Conservation (phyloP, 2,797 vertebrate genomes). For the Paramormyrops hopkinsi region DNA sequence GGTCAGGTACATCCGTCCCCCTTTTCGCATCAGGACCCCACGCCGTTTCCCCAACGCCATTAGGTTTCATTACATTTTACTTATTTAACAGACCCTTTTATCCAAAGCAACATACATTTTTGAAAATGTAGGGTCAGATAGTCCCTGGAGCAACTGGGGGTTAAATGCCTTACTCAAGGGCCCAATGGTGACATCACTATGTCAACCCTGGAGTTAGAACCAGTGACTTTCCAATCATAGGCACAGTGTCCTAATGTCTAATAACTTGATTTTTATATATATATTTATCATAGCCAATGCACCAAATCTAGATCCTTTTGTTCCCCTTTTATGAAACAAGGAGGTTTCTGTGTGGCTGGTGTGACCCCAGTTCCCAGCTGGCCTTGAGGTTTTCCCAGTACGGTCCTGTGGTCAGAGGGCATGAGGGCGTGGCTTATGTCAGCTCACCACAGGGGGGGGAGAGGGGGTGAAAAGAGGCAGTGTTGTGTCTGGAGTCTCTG, state of each 20-base stretch:
- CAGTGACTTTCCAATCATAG: neutral
- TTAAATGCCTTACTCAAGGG: neutral
- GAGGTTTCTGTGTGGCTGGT: neutral
- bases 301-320: neutral
- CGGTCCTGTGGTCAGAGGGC: slow-evolving; percentile 35
- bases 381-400: neutral
- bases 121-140: neutral
- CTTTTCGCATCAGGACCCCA: neutral
- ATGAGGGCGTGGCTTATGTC: neutral
- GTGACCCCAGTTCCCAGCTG: neutral
- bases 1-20: slow-evolving; percentile 4
- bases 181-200: neutral
- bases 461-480: neutral
- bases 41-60: neutral
- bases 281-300: neutral
- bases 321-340: neutral
- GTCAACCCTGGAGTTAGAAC: neutral
- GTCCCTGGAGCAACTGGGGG: neutral
- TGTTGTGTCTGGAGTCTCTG: neutral
- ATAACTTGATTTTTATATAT: neutral
- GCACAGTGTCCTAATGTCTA: neutral
- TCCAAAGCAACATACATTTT: neutral
- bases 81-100: neutral
- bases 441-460: neutral
- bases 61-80: neutral